These are phyloP conservation scores for Cheilosia scutellata DNA, from an alignment of 2,888 invertebrate species.

Conservation along the genomic window DNA sequence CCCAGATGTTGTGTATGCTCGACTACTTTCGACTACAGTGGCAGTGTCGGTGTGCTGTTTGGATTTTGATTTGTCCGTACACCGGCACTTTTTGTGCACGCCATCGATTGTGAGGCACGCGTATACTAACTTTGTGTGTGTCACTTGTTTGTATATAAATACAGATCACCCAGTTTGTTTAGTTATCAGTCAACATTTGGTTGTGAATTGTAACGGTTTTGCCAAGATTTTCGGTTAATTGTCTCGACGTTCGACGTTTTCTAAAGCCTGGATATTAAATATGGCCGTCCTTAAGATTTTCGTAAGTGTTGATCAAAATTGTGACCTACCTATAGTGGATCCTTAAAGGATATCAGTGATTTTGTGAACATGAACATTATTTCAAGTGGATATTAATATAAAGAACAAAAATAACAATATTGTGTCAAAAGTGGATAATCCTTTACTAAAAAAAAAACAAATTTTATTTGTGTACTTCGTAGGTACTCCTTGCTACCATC, in stretches of 20 bases:
- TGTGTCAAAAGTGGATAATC: conserved; percentile 25
- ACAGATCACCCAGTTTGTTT: conserved; percentile 80
- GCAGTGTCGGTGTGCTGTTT: conserved; percentile 20
- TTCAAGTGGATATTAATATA: conserved; percentile 19
- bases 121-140: conserved; percentile 61
- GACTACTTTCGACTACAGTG: conserved; percentile 39
- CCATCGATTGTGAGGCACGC: conserved; percentile 57
- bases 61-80: conserved; percentile 28
- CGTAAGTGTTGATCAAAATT: conserved; percentile 79
- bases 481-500: conserved; percentile 81
- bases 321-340: conserved; percentile 6
- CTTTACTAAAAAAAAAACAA: conserved; percentile 19
- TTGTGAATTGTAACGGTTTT: conserved; percentile 80
- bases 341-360: conserved; percentile 19
- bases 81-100: conserved; percentile 38
- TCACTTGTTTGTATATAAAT: conserved; percentile 81
- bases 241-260: conserved; percentile 42
- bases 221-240: conserved; percentile 56
- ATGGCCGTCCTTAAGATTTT: conserved; percentile 82
- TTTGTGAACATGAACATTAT: conserved; percentile 7
- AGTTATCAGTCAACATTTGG: conserved; percentile 83
- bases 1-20: conserved; percentile 26
- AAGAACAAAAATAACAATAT: not conserved
- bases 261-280: conserved; percentile 74
- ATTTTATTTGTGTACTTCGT: conserved; percentile 73